A percentile compares a stretch with the other conserved stretches of the same genome.
Evolutionary conservation across 2,888 invertebrate genomes (phyloP).

Genomic region (Lasioglossum pauxillum): DNA sequence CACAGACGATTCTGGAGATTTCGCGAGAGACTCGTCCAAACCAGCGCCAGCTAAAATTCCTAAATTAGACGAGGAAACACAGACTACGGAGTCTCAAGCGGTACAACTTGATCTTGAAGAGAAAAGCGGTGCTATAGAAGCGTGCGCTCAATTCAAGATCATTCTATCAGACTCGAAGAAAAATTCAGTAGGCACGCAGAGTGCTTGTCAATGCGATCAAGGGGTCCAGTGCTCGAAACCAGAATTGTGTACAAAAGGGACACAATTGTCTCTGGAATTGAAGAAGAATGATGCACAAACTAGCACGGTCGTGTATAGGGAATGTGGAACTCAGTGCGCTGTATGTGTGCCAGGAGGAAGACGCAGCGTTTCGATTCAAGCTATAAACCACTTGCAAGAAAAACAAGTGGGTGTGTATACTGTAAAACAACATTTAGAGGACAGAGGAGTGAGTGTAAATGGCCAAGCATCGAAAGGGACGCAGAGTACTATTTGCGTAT

Average conservation of each 20-base stretch:
- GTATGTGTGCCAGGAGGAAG: not conserved
- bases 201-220: not conserved
- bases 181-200: not conserved
- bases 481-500: conserved; percentile 35
- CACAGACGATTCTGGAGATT: conserved; percentile 17
- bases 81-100: not conserved
- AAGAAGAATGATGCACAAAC: conserved; percentile 5
- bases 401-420: not conserved
- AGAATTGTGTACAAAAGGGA: not conserved
- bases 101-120: not conserved
- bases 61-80: not conserved
- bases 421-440: not conserved
- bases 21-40: not conserved
- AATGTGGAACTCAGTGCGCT: not conserved
- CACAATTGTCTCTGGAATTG: conserved; percentile 8
- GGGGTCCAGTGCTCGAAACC: not conserved
- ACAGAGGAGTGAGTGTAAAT: conserved; percentile 23
- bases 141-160: conserved; percentile 29
- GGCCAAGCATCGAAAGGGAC: conserved; percentile 31
- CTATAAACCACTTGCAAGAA: conserved; percentile 6
- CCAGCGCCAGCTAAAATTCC: too few relatives aligned
- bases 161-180: not conserved
- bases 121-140: conserved; percentile 20
- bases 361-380: conserved; percentile 20
- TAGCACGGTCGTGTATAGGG: not conserved